phyloP scores from a whole-genome alignment of 1,140 invertebrate species.

The Steinernema feltiae region DNA sequence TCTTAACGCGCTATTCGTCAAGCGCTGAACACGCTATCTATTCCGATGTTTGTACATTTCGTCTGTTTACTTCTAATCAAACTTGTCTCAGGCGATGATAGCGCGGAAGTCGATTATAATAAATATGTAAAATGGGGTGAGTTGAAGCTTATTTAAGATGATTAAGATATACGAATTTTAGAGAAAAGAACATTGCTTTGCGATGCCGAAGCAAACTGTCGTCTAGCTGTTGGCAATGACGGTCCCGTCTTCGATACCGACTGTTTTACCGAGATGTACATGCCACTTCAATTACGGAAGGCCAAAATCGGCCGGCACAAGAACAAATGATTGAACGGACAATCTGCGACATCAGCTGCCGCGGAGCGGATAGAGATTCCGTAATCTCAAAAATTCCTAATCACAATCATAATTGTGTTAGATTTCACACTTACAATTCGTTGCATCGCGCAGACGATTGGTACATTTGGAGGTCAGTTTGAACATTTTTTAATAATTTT shows the following conservation, averaged over 20 bases:
- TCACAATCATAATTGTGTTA: background rate
- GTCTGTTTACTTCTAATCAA: too few relatives aligned
- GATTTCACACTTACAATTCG: background rate
- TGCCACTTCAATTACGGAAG: background rate
- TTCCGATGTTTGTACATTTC: too few relatives aligned
- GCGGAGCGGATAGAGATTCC: background rate
- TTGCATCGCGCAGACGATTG: background rate
- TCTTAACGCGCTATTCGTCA: too few relatives aligned
- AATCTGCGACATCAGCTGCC: background rate
- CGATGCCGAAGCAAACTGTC: background rate
- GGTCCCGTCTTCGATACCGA: background rate
- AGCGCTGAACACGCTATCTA: too few relatives aligned
- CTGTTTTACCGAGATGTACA: slow-evolving; percentile 2
- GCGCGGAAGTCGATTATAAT: background rate
- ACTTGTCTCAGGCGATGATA: too few relatives aligned
- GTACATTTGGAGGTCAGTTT: slow-evolving; percentile 1
- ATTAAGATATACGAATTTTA: background rate
- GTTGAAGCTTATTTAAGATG: background rate
- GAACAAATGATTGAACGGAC: background rate
- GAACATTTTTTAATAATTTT: too few relatives aligned
- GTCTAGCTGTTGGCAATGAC: background rate
- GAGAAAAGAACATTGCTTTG: background rate
- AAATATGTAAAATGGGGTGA: slow-evolving; percentile 10
- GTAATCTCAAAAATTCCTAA: background rate
- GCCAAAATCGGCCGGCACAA: background rate